Base-by-base conservation (phyloP, 2,888 invertebrate species). In the Eucriotettix oculatus region DNA sequence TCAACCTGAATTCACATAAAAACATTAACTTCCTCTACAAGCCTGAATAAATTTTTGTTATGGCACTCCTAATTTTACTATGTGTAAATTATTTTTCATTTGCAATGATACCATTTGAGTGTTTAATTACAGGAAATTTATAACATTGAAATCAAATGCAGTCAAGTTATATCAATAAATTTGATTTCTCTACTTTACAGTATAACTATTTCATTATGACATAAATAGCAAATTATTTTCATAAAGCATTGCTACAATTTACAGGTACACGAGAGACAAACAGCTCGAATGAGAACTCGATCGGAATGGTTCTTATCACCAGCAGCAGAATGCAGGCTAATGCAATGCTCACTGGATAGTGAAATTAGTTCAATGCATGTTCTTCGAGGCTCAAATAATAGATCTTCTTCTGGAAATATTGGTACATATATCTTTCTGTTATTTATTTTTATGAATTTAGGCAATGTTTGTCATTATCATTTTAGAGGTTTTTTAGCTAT, bases 241-340 rank as follows among this genome's bases (percentile, higher is more conserved):
- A 48, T 9, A 12, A 48, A 14, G n/a, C 29, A 14, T 48, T 48
- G 48, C 48, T 48, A 14, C 53, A 3, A 53, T 17, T 53, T 57
- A 54, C 77, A 92, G 90, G 94, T 95, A 69, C 93, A 94, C 79
- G 93, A 94, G 78, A 83, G 94, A 72, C 97, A 98, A 80, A 88
- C 95, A 66, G 92, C 92, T 73, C 83, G 97, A 68, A 94, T 98
- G 92, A 85, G 91, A 73, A 94, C 95, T 66, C 85, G 97, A 68
- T 95, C 95, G 63, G 95, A 97, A 78, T 98, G 97, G 97, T 97
- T 95, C 79, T 83, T 92, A 74, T 85, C 86, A 69, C 85, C 85
- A 61, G 79, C 79, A 65, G 79, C 81, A 14, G 77, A 77, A 63
- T 57, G 55, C 64, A 77, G 75, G 66, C 76, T 72, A 67, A 76